These are phyloP conservation scores for Apis mellifera DNA, from an alignment of 1,140 invertebrate genomes.

Conservation along the genomic window DNA sequence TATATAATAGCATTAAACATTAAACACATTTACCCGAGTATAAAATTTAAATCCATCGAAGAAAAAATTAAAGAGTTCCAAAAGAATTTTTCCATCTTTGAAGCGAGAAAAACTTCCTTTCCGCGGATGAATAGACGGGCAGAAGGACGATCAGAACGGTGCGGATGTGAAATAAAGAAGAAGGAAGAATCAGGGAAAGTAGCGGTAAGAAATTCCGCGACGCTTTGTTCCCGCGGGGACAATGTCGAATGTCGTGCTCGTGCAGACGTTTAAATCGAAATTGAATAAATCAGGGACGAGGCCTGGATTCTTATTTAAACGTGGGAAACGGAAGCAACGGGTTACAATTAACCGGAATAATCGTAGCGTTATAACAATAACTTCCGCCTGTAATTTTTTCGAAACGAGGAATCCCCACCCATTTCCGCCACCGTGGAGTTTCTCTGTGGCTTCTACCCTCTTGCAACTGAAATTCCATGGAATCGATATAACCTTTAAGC, in stretches of 20 bases:
- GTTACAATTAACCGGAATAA: slow-evolving; percentile 21
- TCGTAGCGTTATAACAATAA: not conserved
- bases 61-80: too few relatives aligned
- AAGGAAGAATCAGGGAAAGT: not conserved
- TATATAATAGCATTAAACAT: too few relatives aligned
- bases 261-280: slow-evolving; percentile 30
- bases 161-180: not conserved
- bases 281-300: slow-evolving; percentile 6
- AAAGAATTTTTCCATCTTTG: too few relatives aligned
- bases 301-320: not conserved
- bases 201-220: not conserved
- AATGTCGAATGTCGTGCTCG: not conserved
- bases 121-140: too few relatives aligned
- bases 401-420: too few relatives aligned
- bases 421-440: too few relatives aligned
- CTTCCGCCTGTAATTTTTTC: not conserved
- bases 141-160: too few relatives aligned
- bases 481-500: too few relatives aligned
- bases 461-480: not conserved
- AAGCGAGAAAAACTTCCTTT: too few relatives aligned
- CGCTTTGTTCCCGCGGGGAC: slow-evolving; percentile 5
- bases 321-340: not conserved
- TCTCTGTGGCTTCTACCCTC: too few relatives aligned
- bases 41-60: too few relatives aligned
- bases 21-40: too few relatives aligned